Conservation (phyloP, 2,797 vertebrate genomes). For the Pterois miles region DNA sequence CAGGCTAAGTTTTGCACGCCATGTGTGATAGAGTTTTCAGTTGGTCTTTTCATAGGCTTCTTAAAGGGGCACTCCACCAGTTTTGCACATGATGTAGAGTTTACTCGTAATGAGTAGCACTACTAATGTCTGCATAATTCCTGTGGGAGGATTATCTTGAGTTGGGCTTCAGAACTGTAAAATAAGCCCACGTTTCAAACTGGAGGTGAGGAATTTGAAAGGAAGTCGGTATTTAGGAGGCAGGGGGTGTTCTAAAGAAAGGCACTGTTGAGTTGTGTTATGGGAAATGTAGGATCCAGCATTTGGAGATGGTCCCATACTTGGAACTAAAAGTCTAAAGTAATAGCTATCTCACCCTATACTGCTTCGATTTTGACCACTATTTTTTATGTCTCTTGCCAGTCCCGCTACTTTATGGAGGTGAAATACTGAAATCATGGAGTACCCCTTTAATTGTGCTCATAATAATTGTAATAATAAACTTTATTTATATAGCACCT, state of each 20-base stretch:
- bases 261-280: neutral
- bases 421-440: neutral
- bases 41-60: constrained; percentile 1
- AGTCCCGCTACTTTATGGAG: neutral
- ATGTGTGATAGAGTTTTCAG: constrained; percentile 4
- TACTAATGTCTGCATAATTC: neutral
- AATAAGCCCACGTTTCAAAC: neutral
- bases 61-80: neutral
- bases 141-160: neutral
- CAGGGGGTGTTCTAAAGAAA: neutral
- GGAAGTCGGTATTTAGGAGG: neutral
- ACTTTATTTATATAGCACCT: too few species aligned
- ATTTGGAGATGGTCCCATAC: neutral
- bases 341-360: too few species aligned
- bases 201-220: neutral
- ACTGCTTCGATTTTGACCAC: neutral
- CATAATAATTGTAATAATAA: neutral
- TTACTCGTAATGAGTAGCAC: neutral
- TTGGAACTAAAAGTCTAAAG: neutral
- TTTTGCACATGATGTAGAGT: neutral
- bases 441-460: neutral
- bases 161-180: neutral
- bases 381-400: neutral
- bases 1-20: constrained; percentile 1
- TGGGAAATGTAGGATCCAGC: neutral